Evolutionary conservation across 2,888 invertebrate species (phyloP).

Genomic region (Stramonita haemastoma): DNA sequence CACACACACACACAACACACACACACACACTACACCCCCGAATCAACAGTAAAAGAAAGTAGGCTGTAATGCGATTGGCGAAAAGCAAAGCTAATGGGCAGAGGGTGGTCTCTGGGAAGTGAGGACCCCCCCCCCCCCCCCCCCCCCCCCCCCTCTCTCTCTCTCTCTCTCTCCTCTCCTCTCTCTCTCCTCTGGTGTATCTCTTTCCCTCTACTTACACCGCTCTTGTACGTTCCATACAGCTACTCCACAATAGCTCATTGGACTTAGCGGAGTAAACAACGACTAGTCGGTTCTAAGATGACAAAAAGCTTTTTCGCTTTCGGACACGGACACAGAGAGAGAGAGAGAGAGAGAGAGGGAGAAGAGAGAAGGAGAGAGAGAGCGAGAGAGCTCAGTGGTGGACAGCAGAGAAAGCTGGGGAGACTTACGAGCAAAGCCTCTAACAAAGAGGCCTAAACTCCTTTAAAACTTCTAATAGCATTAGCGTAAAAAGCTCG

Average conservation of each 20-base stretch:
- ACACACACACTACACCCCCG: neutral
- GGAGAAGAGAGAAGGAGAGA: slow-evolving; percentile 13
- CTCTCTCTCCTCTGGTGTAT: neutral
- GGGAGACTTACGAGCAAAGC: slow-evolving; percentile 29
- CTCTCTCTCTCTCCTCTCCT: too few relatives aligned
- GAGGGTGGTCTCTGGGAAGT: neutral
- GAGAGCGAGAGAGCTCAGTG: neutral
- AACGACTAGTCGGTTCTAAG: slow-evolving; percentile 28
- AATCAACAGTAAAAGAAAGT: neutral
- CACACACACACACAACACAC: neutral
- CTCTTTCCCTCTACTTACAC: slow-evolving; percentile 27
- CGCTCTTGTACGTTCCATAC: neutral
- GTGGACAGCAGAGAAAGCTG: neutral
- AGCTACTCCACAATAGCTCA: slow-evolving; percentile 30
- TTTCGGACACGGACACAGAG: neutral
- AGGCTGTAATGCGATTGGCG: neutral
- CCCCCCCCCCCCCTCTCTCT: too few relatives aligned
- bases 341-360: slow-evolving; percentile 3
- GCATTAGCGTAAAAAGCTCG: slow-evolving; percentile 37
- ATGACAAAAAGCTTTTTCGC: slow-evolving; percentile 29
- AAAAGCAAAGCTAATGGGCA: slow-evolving; percentile 4
- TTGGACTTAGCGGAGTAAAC: slow-evolving; percentile 32
- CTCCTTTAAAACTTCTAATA: slow-evolving; percentile 39
- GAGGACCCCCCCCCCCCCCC: too few relatives aligned
- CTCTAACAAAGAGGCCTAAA: slow-evolving; percentile 29